These are phyloP conservation scores for Cremastinae sp. DNA, from an alignment of 2,888 invertebrate species.

Conservation along the genomic window DNA sequence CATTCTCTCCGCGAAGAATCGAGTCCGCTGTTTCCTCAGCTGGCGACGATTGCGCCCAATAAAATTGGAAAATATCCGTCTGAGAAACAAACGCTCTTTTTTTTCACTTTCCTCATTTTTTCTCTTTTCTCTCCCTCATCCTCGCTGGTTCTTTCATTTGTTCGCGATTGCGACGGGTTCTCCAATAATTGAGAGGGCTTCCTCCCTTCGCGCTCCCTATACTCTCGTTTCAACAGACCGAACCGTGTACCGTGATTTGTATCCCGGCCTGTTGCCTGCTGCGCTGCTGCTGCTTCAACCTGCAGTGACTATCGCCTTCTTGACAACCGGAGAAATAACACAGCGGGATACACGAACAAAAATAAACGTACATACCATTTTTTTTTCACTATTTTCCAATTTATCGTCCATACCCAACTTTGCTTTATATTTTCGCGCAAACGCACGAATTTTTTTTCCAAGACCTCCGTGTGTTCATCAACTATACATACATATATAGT, in stretches of 20 bases:
- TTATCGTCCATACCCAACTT: neutral
- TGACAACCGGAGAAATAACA: conserved; percentile 10
- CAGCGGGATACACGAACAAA: too few species aligned
- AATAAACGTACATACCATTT: conserved; percentile 1
- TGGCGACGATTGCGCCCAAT: conserved; percentile 60
- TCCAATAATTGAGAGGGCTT: conserved; percentile 59
- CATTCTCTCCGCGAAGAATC: conserved; percentile 19
- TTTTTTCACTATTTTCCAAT: neutral
- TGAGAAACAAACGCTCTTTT: conserved; percentile 6
- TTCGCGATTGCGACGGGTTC: conserved; percentile 54
- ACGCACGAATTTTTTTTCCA: too few species aligned
- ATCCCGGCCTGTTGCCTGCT: conserved; percentile 38
- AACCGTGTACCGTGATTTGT: conserved; percentile 53
- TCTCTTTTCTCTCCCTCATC: conserved; percentile 32
- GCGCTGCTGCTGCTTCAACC: too few species aligned
- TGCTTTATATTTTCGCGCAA: too few species aligned
- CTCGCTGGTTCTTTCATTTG: conserved; percentile 49
- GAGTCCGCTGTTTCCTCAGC: conserved; percentile 30
- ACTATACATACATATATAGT: too few species aligned
- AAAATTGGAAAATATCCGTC: conserved; percentile 64
- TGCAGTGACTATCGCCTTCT: conserved; percentile 41
- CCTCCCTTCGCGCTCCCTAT: neutral
- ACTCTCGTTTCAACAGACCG: neutral
- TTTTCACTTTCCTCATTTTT: conserved; percentile 20
- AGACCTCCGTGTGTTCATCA: too few species aligned